Conservation (phyloP, 2,888 invertebrate species). For the Plutella xylostella region DNA sequence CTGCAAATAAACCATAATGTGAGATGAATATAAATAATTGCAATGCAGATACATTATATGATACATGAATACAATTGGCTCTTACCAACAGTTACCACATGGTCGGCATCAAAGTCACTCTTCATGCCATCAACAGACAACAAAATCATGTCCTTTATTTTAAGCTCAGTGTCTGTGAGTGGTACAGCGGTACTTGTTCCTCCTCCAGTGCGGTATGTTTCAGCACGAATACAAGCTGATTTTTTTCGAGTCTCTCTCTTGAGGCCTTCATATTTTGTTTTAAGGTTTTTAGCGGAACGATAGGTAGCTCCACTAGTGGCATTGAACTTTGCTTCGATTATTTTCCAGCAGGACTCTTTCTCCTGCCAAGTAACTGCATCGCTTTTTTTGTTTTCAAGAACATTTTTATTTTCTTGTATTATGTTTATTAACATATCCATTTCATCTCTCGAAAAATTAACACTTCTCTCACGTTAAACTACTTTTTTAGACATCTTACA, state of each 20-base stretch:
- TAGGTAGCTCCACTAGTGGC: neutral
- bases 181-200: neutral
- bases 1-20: no score
- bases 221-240: neutral
- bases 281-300: neutral
- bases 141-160: neutral
- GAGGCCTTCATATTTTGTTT: constrained; percentile 1
- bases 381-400: no score
- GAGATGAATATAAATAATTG: no score
- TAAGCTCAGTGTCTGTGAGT: neutral
- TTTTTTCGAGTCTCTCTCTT: constrained; percentile 1
- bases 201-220: neutral
- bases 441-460: no score
- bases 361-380: no score
- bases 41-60: neutral
- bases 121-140: neutral
- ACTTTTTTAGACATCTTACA: no score
- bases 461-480: no score
- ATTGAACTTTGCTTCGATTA: no score
- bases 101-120: neutral
- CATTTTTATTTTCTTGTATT: no score
- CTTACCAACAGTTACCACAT: neutral
- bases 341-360: no score
- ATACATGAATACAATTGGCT: neutral
- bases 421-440: no score